These are phyloP conservation scores for Mythimna loreyi DNA, from an alignment of 2,888 invertebrate genomes.

Conservation along the genomic window DNA sequence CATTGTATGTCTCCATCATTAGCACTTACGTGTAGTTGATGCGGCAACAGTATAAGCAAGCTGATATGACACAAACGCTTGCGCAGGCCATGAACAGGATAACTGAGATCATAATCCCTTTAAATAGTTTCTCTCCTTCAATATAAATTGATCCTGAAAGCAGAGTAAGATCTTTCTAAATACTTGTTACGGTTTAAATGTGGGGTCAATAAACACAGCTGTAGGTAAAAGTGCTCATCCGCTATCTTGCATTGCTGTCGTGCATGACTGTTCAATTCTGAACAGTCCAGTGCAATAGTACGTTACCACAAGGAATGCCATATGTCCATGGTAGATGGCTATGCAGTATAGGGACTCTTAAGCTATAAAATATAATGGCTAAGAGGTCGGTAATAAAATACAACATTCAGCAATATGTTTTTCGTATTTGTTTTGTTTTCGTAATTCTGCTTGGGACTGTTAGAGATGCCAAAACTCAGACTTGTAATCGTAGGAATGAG, in stretches of 20 bases:
- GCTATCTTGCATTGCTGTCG: not conserved
- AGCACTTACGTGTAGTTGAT: slow-evolving; percentile 79
- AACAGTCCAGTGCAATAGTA: not conserved
- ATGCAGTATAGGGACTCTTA: not conserved
- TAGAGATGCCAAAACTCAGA: not conserved
- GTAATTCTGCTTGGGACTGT: not conserved
- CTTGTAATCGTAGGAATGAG: too few relatives aligned
- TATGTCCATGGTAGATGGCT: not conserved
- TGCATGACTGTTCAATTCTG: not conserved
- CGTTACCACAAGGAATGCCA: not conserved
- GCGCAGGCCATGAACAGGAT: slow-evolving; percentile 77
- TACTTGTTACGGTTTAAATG: too few relatives aligned
- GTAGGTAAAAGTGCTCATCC: not conserved
- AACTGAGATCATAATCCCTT: slow-evolving; percentile 75
- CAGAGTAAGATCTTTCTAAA: not conserved
- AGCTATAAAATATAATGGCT: not conserved
- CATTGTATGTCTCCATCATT: not conserved
- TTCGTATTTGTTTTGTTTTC: not conserved
- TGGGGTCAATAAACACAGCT: not conserved
- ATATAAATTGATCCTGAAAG: slow-evolving; percentile 76
- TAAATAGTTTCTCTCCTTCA: slow-evolving; percentile 76
- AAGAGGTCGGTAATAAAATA: too few relatives aligned
- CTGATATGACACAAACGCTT: slow-evolving; percentile 70
- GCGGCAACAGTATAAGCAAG: slow-evolving; percentile 81
- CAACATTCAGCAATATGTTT: not conserved